These are phyloP conservation scores for Panthera uncia DNA, from an alignment of 2,113 vertebrate genomes.

Conservation along the genomic window DNA sequence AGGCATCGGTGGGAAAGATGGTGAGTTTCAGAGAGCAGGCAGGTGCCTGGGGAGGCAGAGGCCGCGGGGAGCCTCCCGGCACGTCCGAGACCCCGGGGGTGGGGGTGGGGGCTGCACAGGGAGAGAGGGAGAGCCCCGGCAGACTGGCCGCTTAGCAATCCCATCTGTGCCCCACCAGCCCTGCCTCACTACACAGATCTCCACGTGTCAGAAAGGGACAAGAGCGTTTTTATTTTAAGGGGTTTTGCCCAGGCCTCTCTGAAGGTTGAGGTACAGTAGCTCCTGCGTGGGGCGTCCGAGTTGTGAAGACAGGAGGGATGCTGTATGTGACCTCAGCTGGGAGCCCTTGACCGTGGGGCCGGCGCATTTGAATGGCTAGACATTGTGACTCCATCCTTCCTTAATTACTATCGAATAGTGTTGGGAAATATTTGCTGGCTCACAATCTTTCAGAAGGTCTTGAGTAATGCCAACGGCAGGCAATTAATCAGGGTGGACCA, in stretches of 20 bases:
- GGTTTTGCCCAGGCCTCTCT: not conserved
- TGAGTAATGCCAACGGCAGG: fast-evolving
- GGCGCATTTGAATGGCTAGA: fast-evolving
- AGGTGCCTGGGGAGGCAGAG: fast-evolving
- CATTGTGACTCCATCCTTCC: not conserved
- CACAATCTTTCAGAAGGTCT: not conserved
- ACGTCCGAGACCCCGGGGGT: not conserved
- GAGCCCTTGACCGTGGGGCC: not conserved
- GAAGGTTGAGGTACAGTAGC: not conserved
- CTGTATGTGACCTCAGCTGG: fast-evolving
- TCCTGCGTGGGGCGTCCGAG: fast-evolving
- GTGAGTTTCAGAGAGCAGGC: not conserved
- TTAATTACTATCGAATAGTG: not conserved
- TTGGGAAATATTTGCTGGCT: not conserved
- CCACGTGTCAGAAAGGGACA: not conserved
- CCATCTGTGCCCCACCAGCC: fast-evolving
- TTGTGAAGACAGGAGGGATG: fast-evolving
- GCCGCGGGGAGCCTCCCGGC: not conserved
- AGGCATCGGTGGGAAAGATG: not conserved
- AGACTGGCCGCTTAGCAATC: not conserved
- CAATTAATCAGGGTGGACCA: fast-evolving
- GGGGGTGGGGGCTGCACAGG: not conserved
- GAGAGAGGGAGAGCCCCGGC: not conserved
- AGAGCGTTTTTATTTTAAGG: not conserved
- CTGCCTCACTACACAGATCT: not conserved